Base-by-base conservation (phyloP, 1,140 invertebrate species). In the Cydia fagiglandana region DNA sequence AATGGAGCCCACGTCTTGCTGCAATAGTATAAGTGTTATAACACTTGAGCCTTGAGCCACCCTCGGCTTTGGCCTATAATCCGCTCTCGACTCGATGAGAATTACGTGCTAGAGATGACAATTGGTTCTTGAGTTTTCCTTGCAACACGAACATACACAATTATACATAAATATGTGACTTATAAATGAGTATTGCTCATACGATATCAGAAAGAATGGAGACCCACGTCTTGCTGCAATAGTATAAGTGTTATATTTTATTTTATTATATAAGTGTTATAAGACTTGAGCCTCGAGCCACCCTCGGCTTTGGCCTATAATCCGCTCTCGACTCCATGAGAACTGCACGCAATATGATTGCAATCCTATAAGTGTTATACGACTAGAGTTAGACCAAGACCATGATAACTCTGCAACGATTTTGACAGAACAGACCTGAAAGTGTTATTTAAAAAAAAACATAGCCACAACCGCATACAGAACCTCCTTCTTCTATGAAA, bases 291-390 rank as follows among this genome's bases (percentile, higher is more conserved):
- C n/a, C 53, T 47, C 9, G 53, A 56, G 56, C 20, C 20, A n/a
- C 50, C 80, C 81, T 84, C 77, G 79, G 78, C 75, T 79, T 78
- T 64, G 81, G 45, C 45, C 13, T 89, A 85, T 91, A 90, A 92
- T 90, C 85, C 87, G 84, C 82, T 84, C 85, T 86, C 78, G 79
- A 90, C 83, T 89, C 81, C 86, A 86, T 86, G 84, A 85, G 85
- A 87, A 85, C 83, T 88, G 83, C 79, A 84, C 86, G 84, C 86
- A 86, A 86, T 81, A 84, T 83, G 84, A 84, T 24, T 24, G 24
- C 77, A 78, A 80, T 76, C 75, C 74, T 24, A 24, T 24, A n/a
- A n/a, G 24, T 24, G 24, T 24, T 24, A 24, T 24, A 24, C 24
- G 24, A 24, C 24, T 24, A 24, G 24, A 24, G 24, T 24, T 24